These are phyloP conservation scores for Latrodectus hesperus DNA, from an alignment of 2,888 invertebrate species.

Conservation along the genomic window DNA sequence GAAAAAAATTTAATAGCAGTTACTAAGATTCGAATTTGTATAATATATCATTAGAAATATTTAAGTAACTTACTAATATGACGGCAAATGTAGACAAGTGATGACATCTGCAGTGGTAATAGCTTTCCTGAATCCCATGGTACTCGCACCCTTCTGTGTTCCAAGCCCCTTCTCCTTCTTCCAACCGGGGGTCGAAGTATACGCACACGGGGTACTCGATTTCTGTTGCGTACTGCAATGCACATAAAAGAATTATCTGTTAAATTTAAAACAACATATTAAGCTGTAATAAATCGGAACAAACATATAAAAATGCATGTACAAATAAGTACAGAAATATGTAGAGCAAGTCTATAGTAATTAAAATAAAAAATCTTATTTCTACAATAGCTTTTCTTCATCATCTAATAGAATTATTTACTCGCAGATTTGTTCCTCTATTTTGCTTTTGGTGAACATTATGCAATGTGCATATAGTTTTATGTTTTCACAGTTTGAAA, in stretches of 20 bases:
- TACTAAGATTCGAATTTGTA: background rate
- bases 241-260: background rate
- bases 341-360: too few species aligned
- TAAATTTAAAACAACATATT: too few species aligned
- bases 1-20: background rate
- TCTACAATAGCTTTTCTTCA: too few species aligned
- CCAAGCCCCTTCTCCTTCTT: conserved; percentile 44
- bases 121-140: conserved; percentile 33
- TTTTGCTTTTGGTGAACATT: too few species aligned
- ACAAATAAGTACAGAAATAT: too few species aligned
- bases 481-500: too few species aligned
- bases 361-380: too few species aligned
- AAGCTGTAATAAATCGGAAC: too few species aligned
- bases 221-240: background rate
- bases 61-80: conserved; percentile 30
- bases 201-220: conserved; percentile 36
- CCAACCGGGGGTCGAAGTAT: conserved; percentile 24
- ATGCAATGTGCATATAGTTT: too few species aligned
- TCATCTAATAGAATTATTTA: too few species aligned
- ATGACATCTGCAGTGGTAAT: conserved; percentile 42
- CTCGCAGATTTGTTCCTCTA: too few species aligned
- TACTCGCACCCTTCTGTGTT: conserved; percentile 53
- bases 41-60: background rate
- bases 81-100: conserved; percentile 50
- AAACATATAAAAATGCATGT: too few species aligned